Evolutionary conservation across 1,140 invertebrate genomes (phyloP), one percentile per base, ranked within the genome.

Genomic region (Pseudomyrmex cubaensis): DNA sequence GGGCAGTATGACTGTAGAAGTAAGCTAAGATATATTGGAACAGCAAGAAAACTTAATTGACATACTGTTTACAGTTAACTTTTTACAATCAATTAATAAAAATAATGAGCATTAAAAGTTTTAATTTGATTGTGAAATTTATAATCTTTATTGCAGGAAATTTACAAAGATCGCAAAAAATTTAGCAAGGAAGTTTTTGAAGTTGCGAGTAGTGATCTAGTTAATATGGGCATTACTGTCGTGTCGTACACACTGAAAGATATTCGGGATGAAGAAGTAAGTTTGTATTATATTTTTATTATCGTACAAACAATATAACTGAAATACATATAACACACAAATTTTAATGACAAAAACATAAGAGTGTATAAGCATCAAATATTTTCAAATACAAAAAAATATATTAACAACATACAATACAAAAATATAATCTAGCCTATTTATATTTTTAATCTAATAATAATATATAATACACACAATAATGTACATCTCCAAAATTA

Each of bases 131-230:
- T 10, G 0, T 1, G 3, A 13, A 2, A 2, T 0, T 46, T 25
- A 20, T n/a, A 70, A 1, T 48, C 54, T 76, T 56, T 59, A 25
- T 90, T 93, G 3, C 86, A 97, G 96, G 99, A 99, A 95, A 99
- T 99, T 92, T 99, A 99, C 94, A 99, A 99, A 94, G 99, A 99
- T 93, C 96, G 99, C 64, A 99, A 99, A 95, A 99, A 99, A 94
- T 99, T 99, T 94, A 99, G 98, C 86, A 99, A 99, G 94, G 98
- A 99, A 95, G 98, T 99, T 2, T 99, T 98, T 90, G 98, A 98
- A 95, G 98, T 98, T 10, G 97, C 97, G 10, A 99, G 98, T 20
- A 98, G 98, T 83, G 98, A 99, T 95, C 95, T 99, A 77, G 98
- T 99, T 83, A 99, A 99, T 92, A 99, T 99, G 98, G 98, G 99